These are phyloP conservation scores for Conomelus anceps DNA, from an alignment of 2,888 invertebrate species.

Conservation along the genomic window DNA sequence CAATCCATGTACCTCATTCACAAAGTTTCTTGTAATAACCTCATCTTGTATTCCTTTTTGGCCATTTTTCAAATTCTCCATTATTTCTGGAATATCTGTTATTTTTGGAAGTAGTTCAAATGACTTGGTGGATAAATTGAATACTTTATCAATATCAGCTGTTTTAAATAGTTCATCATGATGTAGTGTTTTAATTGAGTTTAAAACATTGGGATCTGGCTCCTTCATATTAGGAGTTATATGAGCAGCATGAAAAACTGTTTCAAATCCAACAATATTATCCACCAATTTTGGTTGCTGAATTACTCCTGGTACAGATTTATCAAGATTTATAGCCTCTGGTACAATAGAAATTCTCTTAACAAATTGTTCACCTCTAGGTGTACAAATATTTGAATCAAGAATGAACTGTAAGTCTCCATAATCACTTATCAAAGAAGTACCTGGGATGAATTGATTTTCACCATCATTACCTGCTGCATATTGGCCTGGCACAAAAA, in stretches of 20 bases:
- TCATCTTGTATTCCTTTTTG: slow-evolving; percentile 51
- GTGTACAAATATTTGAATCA: slow-evolving; percentile 47
- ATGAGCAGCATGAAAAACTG: slow-evolving; percentile 54
- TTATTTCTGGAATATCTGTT: slow-evolving; percentile 56
- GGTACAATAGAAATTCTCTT: slow-evolving; percentile 51
- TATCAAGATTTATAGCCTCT: slow-evolving; percentile 47
- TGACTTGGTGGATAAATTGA: slow-evolving; percentile 44
- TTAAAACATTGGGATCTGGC: slow-evolving; percentile 46
- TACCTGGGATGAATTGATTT: slow-evolving; percentile 41
- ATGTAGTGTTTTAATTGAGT: slow-evolving; percentile 50
- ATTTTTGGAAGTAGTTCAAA: slow-evolving; percentile 55
- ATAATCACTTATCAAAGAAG: slow-evolving; percentile 36
- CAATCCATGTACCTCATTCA: slow-evolving; percentile 53
- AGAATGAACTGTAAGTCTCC: slow-evolving; percentile 42
- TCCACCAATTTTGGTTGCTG: slow-evolving; percentile 49
- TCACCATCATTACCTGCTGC: slow-evolving; percentile 47
- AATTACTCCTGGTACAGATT: slow-evolving; percentile 38
- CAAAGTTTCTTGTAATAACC: slow-evolving; percentile 45
- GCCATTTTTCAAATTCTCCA: slow-evolving; percentile 57
- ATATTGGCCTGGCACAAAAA: slow-evolving; percentile 49
- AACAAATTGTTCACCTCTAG: slow-evolving; percentile 58
- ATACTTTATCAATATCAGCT: slow-evolving; percentile 53
- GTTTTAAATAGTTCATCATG: slow-evolving; percentile 53
- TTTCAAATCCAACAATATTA: slow-evolving; percentile 51
- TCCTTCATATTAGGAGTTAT: slow-evolving; percentile 50